Conservation (phyloP, 2,888 invertebrate genomes). For the Hylaea fasciaria region DNA sequence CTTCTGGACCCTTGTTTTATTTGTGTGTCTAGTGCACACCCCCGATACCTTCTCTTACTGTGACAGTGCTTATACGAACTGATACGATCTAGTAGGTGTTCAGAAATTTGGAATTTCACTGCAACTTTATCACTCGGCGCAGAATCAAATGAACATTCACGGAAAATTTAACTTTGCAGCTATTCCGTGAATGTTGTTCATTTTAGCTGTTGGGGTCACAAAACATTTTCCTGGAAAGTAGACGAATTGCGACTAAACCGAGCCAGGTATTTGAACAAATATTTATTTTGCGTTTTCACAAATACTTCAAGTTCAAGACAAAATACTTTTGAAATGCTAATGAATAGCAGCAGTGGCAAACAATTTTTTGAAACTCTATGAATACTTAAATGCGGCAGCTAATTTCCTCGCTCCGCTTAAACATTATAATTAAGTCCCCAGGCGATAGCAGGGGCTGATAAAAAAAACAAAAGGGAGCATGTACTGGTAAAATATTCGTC, state of each 20-base stretch:
- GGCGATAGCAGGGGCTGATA: constrained; percentile 32
- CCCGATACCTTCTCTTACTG: not conserved
- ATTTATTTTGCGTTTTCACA: not conserved
- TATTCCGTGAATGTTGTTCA: too few relatives aligned
- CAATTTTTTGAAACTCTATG: constrained; percentile 26
- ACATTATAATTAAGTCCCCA: constrained; percentile 48
- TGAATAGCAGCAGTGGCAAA: constrained; percentile 11
- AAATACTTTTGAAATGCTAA: constrained; percentile 11
- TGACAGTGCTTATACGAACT: not conserved
- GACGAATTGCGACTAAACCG: too few relatives aligned
- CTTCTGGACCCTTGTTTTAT: constrained; percentile 45
- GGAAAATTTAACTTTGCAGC: too few relatives aligned
- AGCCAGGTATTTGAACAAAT: not conserved
- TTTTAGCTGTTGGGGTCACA: too few relatives aligned
- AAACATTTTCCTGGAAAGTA: too few relatives aligned
- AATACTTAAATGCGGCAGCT: constrained; percentile 40
- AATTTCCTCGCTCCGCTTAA: constrained; percentile 43
- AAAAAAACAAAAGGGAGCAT: constrained; percentile 44
- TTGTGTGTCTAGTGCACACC: constrained; percentile 15
- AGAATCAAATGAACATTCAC: too few relatives aligned
- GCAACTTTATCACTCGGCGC: too few relatives aligned
- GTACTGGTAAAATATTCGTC: constrained; percentile 17
- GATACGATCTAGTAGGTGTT: not conserved
- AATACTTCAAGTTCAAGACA: not conserved
- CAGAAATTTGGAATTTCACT: too few relatives aligned